A percentile compares a stretch with the other conserved stretches of the same genome.
Evolutionary conservation across 2,113 vertebrate species (phyloP).

Genomic region (Microtus oregoni): DNA sequence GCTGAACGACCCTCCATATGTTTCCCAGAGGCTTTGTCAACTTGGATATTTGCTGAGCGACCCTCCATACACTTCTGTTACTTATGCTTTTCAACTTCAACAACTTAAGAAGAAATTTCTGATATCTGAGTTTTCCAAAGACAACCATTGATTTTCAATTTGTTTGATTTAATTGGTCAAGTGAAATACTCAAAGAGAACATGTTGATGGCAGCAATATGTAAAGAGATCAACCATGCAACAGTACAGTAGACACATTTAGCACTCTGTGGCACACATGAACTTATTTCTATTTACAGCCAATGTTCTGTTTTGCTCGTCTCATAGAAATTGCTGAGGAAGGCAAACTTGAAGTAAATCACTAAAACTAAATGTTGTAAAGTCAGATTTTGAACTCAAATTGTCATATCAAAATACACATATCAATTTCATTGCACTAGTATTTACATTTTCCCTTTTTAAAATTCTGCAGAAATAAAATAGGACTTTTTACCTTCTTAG

Average conservation of each 20-base stretch:
- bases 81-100: neutral
- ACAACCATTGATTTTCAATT: neutral
- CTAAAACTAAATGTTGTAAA: neutral
- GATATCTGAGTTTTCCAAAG: neutral
- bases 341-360: neutral
- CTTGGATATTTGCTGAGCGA: neutral
- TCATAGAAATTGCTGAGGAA: neutral
- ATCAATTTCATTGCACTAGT: no score
- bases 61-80: neutral
- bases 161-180: slow-evolving; percentile 14
- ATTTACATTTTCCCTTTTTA: neutral
- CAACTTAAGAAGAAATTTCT: slow-evolving; percentile 4
- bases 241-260: neutral
- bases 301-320: neutral
- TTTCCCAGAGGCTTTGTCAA: neutral
- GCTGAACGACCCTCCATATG: neutral
- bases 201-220: neutral
- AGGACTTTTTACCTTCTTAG: neutral
- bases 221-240: slow-evolving; percentile 2
- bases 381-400: neutral
- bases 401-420: neutral
- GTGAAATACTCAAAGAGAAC: neutral
- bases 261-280: neutral
- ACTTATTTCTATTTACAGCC: neutral
- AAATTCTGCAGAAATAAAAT: neutral